Evolutionary conservation across 2,888 invertebrate species (phyloP).

Genomic region (Melolontha melolontha): DNA sequence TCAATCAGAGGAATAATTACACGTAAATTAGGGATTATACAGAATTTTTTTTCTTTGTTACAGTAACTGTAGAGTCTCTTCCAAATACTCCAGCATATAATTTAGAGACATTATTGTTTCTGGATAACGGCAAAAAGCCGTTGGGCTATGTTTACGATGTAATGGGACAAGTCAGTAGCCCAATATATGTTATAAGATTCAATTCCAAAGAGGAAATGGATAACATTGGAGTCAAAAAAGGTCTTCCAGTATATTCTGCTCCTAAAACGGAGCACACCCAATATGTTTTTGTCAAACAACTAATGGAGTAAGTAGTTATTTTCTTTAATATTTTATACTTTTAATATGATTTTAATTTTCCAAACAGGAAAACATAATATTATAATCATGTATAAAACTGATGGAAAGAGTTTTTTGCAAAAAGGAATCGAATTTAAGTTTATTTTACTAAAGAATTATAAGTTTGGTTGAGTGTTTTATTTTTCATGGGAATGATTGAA

Average conservation of each 20-base stretch:
- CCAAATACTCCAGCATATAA: conserved; percentile 83
- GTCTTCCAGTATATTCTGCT: conserved; percentile 84
- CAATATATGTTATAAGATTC: conserved; percentile 92
- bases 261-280: conserved; percentile 82
- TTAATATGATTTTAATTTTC: conserved; percentile 23
- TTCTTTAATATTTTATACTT: conserved; percentile 1
- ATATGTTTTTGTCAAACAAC: conserved; percentile 79
- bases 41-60: conserved; percentile 53
- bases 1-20: no score
- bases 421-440: not conserved
- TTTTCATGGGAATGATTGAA: conserved; percentile 14
- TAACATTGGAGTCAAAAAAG: conserved; percentile 74
- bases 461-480: conserved; percentile 3
- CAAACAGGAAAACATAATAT: conserved; percentile 20
- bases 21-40: no score
- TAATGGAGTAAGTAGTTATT: conserved; percentile 72
- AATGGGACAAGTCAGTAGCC: conserved; percentile 86
- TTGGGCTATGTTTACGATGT: conserved; percentile 91
- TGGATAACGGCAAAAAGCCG: conserved; percentile 81
- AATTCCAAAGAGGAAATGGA: conserved; percentile 82
- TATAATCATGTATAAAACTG: not conserved
- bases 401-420: conserved; percentile 1
- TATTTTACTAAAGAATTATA: conserved; percentile 3
- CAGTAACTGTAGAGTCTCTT: conserved; percentile 81
- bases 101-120: conserved; percentile 88